These are phyloP conservation scores for Acleris holmiana DNA, from an alignment of 2,888 invertebrate species.

Conservation along the genomic window DNA sequence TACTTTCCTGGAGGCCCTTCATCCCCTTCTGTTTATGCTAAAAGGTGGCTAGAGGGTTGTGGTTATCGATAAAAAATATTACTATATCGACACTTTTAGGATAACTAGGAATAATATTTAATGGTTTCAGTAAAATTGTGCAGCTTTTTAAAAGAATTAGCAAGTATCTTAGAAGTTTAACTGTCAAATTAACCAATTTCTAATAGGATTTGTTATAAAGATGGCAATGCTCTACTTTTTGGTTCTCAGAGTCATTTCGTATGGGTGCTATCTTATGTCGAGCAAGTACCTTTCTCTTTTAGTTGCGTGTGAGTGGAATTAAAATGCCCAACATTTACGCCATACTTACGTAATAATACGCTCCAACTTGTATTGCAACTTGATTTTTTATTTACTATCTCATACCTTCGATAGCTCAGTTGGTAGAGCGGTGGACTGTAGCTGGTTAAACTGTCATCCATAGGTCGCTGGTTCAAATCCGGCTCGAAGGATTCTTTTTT, in stretches of 20 bases:
- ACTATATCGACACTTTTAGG: too few species aligned
- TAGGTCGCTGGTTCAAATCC: conserved; percentile 85
- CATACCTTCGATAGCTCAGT: conserved; percentile 83
- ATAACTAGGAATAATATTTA: too few species aligned
- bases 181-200: neutral
- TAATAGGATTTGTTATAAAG: neutral
- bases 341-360: conserved; percentile 23
- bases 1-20: conserved; percentile 65
- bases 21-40: conserved; percentile 61
- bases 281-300: conserved; percentile 30
- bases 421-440: conserved; percentile 85
- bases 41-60: conserved; percentile 48
- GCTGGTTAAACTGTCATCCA: conserved; percentile 69
- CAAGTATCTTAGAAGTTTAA: neutral
- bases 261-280: neutral
- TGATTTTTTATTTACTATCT: conserved; percentile 16
- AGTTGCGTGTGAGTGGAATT: neutral
- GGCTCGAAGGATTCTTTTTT: conserved; percentile 71
- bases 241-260: neutral
- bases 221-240: conserved; percentile 1
- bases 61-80: conserved; percentile 38
- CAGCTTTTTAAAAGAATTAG: too few species aligned
- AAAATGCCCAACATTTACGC: conserved; percentile 7
- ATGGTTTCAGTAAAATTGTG: too few species aligned
- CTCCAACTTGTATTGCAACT: conserved; percentile 12